A percentile compares a stretch with the other conserved stretches of the same genome.
These are phyloP conservation scores for Pachyuromys duprasi DNA, from an alignment of 2,797 vertebrate genomes.

Conservation along the genomic window DNA sequence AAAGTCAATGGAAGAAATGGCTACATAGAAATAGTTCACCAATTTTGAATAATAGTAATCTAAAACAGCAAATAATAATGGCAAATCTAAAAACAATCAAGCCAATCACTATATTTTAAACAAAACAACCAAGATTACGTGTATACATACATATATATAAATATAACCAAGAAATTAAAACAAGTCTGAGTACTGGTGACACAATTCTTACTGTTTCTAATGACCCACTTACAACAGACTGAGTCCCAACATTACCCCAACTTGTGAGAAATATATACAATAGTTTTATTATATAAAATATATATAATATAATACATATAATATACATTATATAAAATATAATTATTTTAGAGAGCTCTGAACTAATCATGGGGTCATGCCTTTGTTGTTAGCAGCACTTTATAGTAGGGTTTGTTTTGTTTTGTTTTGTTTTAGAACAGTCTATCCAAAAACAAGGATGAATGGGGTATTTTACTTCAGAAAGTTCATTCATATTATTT, in stretches of 20 bases:
- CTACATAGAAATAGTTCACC: slow-evolving; percentile 12
- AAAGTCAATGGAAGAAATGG: slow-evolving; percentile 40
- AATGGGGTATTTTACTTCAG: slow-evolving; percentile 36
- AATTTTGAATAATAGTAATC: neutral
- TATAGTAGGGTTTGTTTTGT: neutral
- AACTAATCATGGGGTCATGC: neutral
- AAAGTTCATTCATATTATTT: slow-evolving; percentile 48
- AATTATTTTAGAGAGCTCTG: slow-evolving; percentile 53
- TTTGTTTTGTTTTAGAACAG: slow-evolving; percentile 34
- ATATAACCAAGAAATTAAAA: slow-evolving; percentile 31
- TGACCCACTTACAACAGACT: slow-evolving; percentile 5
- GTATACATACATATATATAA: too few species aligned
- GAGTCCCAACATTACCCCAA: slow-evolving; percentile 1
- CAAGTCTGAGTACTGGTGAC: slow-evolving; percentile 3
- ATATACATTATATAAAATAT: too few species aligned
- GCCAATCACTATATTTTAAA: slow-evolving; percentile 33
- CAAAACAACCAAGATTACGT: neutral
- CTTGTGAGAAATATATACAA: slow-evolving; percentile 10
- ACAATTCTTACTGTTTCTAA: slow-evolving; percentile 51
- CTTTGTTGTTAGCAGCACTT: slow-evolving; percentile 46
- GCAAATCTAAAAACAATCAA: slow-evolving; percentile 60
- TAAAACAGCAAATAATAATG: too few species aligned
- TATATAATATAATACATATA: too few species aligned
- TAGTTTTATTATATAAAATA: too few species aligned
- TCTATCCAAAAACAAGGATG: slow-evolving; percentile 40